Conservation (phyloP, 2,888 invertebrate species). For the Bhutanitis thaidina region DNA sequence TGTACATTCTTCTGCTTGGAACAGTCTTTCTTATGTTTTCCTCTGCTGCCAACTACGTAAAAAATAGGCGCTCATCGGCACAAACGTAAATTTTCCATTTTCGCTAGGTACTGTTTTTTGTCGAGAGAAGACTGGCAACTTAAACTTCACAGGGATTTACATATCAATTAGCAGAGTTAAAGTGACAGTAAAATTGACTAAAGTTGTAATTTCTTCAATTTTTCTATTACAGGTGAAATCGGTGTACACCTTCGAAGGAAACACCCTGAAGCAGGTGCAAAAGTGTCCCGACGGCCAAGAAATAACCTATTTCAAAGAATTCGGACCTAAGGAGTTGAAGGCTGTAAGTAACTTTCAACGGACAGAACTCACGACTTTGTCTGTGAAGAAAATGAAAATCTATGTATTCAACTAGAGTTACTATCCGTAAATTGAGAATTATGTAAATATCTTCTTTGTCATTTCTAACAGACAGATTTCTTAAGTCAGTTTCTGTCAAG, state of each 20-base stretch:
- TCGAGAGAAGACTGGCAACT: neutral
- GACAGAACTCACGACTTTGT: too few relatives aligned
- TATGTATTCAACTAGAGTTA: too few relatives aligned
- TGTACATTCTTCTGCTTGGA: too few relatives aligned
- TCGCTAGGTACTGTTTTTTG: neutral
- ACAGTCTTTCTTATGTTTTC: too few relatives aligned
- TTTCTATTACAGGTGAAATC: slow-evolving; percentile 77
- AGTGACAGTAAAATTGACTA: neutral
- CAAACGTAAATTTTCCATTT: neutral
- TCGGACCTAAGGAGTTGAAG: slow-evolving; percentile 86
- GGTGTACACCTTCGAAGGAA: slow-evolving; percentile 87
- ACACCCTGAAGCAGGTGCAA: slow-evolving; percentile 90
- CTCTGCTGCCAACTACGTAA: too few relatives aligned
- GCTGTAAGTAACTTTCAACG: slow-evolving; percentile 83
- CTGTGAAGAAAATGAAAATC: too few relatives aligned
- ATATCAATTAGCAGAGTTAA: neutral
- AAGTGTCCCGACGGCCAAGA: slow-evolving; percentile 84
- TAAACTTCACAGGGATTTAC: neutral
- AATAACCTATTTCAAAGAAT: slow-evolving; percentile 86
- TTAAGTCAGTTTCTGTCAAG: too few relatives aligned
- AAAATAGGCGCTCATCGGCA: neutral
- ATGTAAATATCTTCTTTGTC: too few relatives aligned
- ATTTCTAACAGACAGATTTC: too few relatives aligned
- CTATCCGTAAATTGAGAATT: too few relatives aligned
- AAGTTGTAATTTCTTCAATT: neutral